Conservation (phyloP, 1,140 invertebrate genomes). For the Homarus americanus region DNA sequence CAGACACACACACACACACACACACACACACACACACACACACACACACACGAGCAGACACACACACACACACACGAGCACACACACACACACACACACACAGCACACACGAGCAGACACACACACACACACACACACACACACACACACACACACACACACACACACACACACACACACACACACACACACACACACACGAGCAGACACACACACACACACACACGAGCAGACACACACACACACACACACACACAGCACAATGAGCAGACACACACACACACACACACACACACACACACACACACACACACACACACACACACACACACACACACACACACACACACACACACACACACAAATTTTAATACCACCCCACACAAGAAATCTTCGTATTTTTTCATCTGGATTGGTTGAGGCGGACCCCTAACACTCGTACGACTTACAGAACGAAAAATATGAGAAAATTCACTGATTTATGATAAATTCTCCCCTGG, state of each 20-base stretch:
- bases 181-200: conserved; percentile 20
- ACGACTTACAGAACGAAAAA: conserved; percentile 49
- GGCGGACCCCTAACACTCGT: not conserved
- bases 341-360: conserved; percentile 16
- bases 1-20: conserved; percentile 16
- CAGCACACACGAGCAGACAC: conserved; percentile 4
- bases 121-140: too few species aligned
- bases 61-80: conserved; percentile 27
- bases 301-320: conserved; percentile 30
- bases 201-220: too few species aligned
- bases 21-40: conserved; percentile 23
- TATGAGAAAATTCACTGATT: conserved; percentile 49
- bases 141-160: not conserved
- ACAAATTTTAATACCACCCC: not conserved
- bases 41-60: conserved; percentile 18
- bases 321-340: conserved; percentile 30
- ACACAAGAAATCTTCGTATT: not conserved
- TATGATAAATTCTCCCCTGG: conserved; percentile 27
- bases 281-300: conserved; percentile 30
- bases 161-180: conserved; percentile 5
- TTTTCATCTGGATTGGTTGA: conserved; percentile 3
- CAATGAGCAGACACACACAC: not conserved
- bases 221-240: not conserved
- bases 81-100: conserved; percentile 24
- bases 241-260: not conserved